Evolutionary conservation across 2,888 invertebrate species (phyloP).

Genomic region (Drosophila flavopinicola): DNA sequence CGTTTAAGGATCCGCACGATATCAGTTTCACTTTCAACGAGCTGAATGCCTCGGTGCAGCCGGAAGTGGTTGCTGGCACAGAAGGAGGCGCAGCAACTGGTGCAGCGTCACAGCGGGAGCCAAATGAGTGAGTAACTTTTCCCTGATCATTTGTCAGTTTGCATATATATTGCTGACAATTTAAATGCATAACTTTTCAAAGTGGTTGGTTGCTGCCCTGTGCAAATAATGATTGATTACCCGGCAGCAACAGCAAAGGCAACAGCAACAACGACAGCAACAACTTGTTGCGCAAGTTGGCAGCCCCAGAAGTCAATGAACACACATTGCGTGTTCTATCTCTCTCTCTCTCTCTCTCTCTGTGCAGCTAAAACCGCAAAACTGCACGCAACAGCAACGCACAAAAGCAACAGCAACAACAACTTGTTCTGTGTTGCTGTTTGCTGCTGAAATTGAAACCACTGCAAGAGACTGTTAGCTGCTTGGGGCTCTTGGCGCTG

Average conservation of each 20-base stretch:
- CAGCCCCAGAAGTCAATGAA: constrained; percentile 78
- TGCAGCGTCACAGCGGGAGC: constrained; percentile 68
- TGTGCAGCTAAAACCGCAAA: constrained; percentile 51
- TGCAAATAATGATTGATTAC: constrained; percentile 79
- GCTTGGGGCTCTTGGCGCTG: constrained; percentile 21
- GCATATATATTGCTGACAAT: constrained; percentile 76
- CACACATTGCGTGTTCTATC: constrained; percentile 77
- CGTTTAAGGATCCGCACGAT: constrained; percentile 81
- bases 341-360: too few species aligned
- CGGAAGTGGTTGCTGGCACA: constrained; percentile 55
- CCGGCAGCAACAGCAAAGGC: constrained; percentile 44
- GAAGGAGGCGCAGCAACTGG: constrained; percentile 11
- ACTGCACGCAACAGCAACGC: constrained; percentile 58
- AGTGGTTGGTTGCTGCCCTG: constrained; percentile 42
- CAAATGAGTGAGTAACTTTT: constrained; percentile 77
- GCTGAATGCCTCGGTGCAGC: constrained; percentile 55
- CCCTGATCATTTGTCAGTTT: constrained; percentile 77
- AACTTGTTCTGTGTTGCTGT: constrained; percentile 64
- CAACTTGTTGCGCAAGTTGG: constrained; percentile 59
- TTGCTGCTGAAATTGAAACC: constrained; percentile 75
- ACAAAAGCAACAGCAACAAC: constrained; percentile 43
- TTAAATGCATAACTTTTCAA: constrained; percentile 75
- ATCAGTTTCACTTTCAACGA: constrained; percentile 84
- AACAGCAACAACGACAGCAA: constrained; percentile 40
- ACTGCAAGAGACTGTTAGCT: constrained; percentile 44